A percentile compares a stretch with the other conserved stretches of the same genome.
These are phyloP conservation scores for Cercopithecus mona DNA, from an alignment of 2,113 vertebrate genomes.

Conservation along the genomic window DNA sequence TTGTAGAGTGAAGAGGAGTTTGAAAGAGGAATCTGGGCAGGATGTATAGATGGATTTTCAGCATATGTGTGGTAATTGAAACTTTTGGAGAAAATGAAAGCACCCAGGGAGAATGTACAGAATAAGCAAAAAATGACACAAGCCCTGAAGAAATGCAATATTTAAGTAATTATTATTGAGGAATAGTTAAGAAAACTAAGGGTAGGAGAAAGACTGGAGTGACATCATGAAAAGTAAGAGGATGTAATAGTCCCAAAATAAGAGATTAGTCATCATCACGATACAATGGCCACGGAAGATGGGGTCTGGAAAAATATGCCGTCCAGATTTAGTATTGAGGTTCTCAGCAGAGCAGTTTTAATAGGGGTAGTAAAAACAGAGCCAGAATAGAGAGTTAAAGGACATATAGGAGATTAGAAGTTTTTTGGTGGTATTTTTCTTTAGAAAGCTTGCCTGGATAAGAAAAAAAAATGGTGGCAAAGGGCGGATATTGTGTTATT, in stretches of 20 bases:
- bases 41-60: background rate
- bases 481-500: background rate
- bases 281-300: background rate
- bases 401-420: background rate
- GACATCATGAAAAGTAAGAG: background rate
- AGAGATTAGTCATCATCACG: background rate
- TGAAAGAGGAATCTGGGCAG: background rate
- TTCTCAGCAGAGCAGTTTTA: background rate
- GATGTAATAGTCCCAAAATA: background rate
- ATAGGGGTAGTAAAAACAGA: background rate
- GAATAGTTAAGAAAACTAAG: background rate
- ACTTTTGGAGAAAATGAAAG: background rate
- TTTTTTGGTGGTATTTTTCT: background rate
- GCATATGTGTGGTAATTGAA: background rate
- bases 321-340: background rate
- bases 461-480: background rate
- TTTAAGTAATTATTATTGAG: background rate
- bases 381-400: background rate
- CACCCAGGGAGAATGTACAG: background rate
- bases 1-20: background rate
- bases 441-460: background rate
- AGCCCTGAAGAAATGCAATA: background rate
- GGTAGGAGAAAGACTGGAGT: background rate
- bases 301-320: background rate
- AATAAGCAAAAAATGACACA: slow-evolving; percentile 13